Conservation (phyloP, 2,797 vertebrate species). For the Myotis vivesi region DNA sequence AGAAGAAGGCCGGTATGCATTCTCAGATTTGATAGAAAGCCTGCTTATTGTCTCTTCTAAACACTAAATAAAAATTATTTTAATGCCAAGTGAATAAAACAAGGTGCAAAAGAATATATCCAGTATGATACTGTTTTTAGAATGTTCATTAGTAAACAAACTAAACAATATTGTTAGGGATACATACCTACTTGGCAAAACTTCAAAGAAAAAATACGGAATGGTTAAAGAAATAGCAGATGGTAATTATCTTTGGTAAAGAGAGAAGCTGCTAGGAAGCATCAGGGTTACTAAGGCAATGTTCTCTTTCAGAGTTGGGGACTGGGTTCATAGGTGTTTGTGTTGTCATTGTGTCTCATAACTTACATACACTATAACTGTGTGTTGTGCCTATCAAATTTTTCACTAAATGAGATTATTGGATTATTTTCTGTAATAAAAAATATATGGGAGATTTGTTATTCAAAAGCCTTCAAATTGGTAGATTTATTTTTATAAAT, state of each 20-base stretch:
- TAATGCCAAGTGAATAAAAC: conserved; percentile 38
- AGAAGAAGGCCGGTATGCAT: background rate
- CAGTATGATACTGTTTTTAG: background rate
- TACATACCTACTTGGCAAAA: background rate
- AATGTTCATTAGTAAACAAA: conserved; percentile 29
- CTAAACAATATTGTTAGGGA: background rate
- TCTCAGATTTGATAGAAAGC: conserved; percentile 34
- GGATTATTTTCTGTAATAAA: conserved; percentile 22
- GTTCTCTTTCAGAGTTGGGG: background rate
- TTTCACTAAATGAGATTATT: conserved; percentile 35
- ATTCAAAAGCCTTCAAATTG: conserved; percentile 32
- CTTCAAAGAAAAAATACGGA: background rate
- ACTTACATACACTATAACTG: background rate
- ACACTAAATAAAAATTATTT: conserved; percentile 37
- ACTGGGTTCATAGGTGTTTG: background rate
- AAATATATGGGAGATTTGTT: background rate
- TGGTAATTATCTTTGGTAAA: background rate
- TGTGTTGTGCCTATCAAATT: background rate
- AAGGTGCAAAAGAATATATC: background rate
- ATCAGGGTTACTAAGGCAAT: background rate
- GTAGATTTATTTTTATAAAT: conserved; percentile 61
- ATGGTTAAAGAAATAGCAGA: background rate
- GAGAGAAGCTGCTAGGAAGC: background rate
- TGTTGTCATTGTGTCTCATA: background rate
- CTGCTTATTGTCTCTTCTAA: background rate